These are phyloP conservation scores for Piaya cayana DNA, from an alignment of 2,113 vertebrate species.

Conservation along the genomic window DNA sequence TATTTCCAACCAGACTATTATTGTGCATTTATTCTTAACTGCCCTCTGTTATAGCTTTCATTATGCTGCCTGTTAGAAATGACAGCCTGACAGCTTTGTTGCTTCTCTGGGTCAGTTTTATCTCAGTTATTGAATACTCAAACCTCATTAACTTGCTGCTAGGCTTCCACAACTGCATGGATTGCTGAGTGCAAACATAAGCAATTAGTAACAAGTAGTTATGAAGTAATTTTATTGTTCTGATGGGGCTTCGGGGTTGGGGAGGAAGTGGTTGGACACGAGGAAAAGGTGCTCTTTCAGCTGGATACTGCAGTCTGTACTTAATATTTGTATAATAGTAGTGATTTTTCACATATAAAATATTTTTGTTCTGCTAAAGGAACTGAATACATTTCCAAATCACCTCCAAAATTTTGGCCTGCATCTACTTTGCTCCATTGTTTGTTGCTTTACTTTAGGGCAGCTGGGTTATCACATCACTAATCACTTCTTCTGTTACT, in stretches of 20 bases:
- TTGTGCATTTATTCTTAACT: constrained; percentile 19
- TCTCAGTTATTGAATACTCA: constrained; percentile 52
- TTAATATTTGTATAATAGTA: not conserved
- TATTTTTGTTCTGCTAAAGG: not conserved
- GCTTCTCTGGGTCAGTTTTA: constrained; percentile 47
- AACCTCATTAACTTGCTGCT: constrained; percentile 29
- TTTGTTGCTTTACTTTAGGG: not conserved
- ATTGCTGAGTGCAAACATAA: constrained; percentile 21
- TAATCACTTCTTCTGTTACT: not conserved
- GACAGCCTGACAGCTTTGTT: constrained; percentile 21
- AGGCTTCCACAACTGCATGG: not conserved
- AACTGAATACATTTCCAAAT: not conserved
- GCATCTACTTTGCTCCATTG: not conserved
- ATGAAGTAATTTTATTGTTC: not conserved
- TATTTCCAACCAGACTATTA: constrained; percentile 16
- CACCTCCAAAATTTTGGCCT: not conserved
- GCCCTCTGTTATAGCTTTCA: not conserved
- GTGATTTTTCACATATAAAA: not conserved
- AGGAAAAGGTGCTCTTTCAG: not conserved
- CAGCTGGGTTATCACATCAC: not conserved
- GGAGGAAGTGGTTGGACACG: not conserved
- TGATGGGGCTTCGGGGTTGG: not conserved
- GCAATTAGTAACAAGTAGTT: not conserved
- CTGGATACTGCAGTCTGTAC: not conserved
- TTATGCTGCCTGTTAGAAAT: constrained; percentile 33